phyloP scores from a whole-genome alignment of 1,140 invertebrate species.

The Nephila pilipes region DNA sequence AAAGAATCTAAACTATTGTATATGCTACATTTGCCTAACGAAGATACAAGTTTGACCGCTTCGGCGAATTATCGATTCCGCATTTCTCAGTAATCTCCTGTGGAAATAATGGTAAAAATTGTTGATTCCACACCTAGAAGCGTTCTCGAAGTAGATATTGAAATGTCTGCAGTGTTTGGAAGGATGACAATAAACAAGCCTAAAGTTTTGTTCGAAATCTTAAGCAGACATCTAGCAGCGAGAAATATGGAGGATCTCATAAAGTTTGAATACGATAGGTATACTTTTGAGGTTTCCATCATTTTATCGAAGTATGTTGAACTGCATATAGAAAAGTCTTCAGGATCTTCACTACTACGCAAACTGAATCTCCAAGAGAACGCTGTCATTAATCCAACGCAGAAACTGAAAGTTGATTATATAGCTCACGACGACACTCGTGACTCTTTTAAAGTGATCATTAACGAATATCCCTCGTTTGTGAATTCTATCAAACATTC shows the following conservation, averaged over 20 bases:
- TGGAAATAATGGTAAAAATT: not conserved
- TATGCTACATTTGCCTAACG: not conserved
- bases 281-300: not conserved
- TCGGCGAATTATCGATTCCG: not conserved
- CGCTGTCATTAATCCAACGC: not conserved
- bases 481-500: not conserved
- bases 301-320: not conserved
- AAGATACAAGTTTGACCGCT: not conserved
- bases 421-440: no score
- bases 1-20: not conserved
- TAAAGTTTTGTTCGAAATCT: not conserved
- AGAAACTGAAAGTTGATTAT: not conserved
- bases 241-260: not conserved
- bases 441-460: not conserved
- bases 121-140: not conserved
- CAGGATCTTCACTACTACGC: not conserved
- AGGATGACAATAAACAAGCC: not conserved
- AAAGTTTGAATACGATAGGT: not conserved
- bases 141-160: not conserved
- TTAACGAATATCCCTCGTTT: not conserved
- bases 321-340: not conserved
- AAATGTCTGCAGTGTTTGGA: not conserved
- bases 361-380: not conserved
- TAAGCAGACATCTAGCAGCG: not conserved
- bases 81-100: not conserved